Base-by-base conservation (phyloP, 2,113 vertebrate genomes). In the Sander lucioperca region DNA sequence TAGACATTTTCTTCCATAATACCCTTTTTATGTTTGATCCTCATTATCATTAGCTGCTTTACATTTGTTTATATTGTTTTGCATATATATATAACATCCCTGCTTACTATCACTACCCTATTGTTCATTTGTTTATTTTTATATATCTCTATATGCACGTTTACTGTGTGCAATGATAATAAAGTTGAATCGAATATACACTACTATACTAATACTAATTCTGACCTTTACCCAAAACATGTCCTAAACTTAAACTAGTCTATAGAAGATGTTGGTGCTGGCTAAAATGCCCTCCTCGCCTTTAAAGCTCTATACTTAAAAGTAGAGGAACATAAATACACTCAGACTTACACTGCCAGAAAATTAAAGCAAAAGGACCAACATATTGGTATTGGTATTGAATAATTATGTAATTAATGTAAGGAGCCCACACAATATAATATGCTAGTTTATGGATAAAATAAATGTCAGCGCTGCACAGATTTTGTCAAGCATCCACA, bases 401-500 rank as follows among this genome's bases (percentile, higher is more conserved):
- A 43, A 39, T 16, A 48, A 18, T 36, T 11, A 54, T 39, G 14
- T 2, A 11, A n/a, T 67, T 12, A 36, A 33, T 36, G 15, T 23
- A 27, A 66, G 7, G 16, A 56, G 43, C 16, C 30, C 2, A 39
- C 6, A 6, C n/a, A 14, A 14, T 48, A n/a, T 27, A 18, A 57
- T 53, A 13, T 36, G 1, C 13, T 11, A 14, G 23, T 73, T 53
- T 43, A 23, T 16, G 36, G 18, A 64, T 62, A 21, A 80, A 47
- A 47, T 33, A 33, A 67, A 74, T 66, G 33, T 57, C 64, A 66
- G 47, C 0, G 14, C 54, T 51, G 36, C 50, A 66, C 25, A 77
- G 48, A 64, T 51, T 18, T 58, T 39, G 27, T 82, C 18, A 47
- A 43, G 58, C 39, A 64, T 58, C 54, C 43, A 19, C 54, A 23